phyloP scores from a whole-genome alignment of 2,113 vertebrate genomes.

The Gallinago undulata region DNA sequence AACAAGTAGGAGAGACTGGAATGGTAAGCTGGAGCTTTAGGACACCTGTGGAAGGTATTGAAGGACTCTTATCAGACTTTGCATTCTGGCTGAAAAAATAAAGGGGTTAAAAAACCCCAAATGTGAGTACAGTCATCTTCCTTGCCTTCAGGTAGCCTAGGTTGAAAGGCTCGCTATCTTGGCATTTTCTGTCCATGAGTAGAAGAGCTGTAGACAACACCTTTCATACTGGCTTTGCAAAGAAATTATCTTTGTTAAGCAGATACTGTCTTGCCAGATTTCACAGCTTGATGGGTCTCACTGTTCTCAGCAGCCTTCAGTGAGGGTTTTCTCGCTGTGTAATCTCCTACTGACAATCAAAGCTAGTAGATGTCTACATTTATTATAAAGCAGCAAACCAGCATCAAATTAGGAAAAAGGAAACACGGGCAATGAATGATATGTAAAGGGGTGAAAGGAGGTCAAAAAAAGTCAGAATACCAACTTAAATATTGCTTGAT shows the following conservation, averaged over 20 bases:
- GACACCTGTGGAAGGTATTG: not conserved
- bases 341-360: not conserved
- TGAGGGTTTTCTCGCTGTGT: not conserved
- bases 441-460: not conserved
- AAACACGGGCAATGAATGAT: not conserved
- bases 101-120: not conserved
- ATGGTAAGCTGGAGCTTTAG: not conserved
- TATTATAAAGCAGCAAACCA: not conserved
- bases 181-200: not conserved
- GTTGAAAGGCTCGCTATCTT: not conserved
- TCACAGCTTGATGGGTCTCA: not conserved
- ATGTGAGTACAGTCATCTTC: accelerated
- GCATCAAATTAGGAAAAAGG: not conserved
- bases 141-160: not conserved
- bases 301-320: not conserved
- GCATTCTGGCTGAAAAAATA: not conserved
- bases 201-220: not conserved
- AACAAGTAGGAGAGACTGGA: not conserved
- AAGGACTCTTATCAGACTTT: not conserved
- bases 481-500: not conserved
- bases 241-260: not conserved
- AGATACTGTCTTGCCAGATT: not conserved
- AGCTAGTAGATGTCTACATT: not conserved
- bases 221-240: not conserved
- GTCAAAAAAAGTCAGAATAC: not conserved